Evolutionary conservation across 2,797 vertebrate species (phyloP), one percentile per base, ranked within the genome.

Genomic region (Notolabrus celidotus): DNA sequence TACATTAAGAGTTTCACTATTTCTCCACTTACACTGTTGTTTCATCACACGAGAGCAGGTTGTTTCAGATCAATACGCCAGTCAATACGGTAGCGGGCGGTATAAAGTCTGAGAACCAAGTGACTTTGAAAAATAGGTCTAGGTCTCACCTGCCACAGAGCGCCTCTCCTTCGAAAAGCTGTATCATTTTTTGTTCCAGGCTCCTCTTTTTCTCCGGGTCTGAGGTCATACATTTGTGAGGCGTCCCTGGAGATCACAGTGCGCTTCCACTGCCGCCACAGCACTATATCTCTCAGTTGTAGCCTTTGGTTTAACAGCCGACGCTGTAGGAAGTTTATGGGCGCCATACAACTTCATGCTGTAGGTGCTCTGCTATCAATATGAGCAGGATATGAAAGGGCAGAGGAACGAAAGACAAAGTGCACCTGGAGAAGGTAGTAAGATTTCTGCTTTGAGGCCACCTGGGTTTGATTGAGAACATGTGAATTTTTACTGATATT

Each of bases 111-210:
- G 84, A 85, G 72, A 74, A 76, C 49, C 52, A 75, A 84, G 80
- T 77, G 88, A 92, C 86, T 92, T 91, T 90, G 84, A 90, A 86
- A 88, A 87, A 88, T 91, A 82, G 71, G 72, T 80, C 76, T 72
- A 62, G 75, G 77, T 82, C 80, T 88, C 82, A 88, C 74, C 81
- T 85, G 84, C 67, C 79, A 85, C 61, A 47, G 53, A 72, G 36
- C 3, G 16, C 53, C 63, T 82, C 71, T 72, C 66, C 71, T 71
- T 77, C n/a, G 5, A 79, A 88, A 83, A 86, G 84, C 86, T 54
- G 46, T 68, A 89, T 86, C 56, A 75, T 83, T 84, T 89, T 86
- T 65, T 78, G 58, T 79, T 77, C 67, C 31, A 14, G 71, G 83
- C 70, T 38, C 53, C 67, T 67, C 70, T 79, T 83, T 83, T 73